Percentiles rank a stretch among this genome's conserved stretches.
phyloP scores from a whole-genome alignment of 2,888 invertebrate genomes.

The Aleiodes testaceus region DNA sequence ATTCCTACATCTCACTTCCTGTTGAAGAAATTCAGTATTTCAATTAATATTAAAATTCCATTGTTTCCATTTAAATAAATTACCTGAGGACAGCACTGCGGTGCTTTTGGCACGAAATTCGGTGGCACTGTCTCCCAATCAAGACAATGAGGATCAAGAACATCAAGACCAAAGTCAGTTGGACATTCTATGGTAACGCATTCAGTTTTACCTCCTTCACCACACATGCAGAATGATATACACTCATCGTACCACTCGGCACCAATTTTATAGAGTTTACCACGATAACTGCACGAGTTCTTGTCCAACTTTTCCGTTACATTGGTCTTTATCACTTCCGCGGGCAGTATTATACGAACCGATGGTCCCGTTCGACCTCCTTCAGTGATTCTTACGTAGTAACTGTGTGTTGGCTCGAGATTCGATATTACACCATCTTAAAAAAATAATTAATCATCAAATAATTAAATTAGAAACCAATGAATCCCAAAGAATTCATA shows the following conservation, averaged over 20 bases:
- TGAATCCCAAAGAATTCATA: slow-evolving; percentile 44
- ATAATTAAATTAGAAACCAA: no score
- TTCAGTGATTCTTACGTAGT: slow-evolving; percentile 70
- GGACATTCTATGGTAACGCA: slow-evolving; percentile 89
- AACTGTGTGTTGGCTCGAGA: slow-evolving; percentile 70
- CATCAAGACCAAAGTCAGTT: slow-evolving; percentile 88
- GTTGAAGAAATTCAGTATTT: slow-evolving; percentile 53
- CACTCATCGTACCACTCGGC: slow-evolving; percentile 83
- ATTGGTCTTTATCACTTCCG: slow-evolving; percentile 66
- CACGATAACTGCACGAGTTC: slow-evolving; percentile 63
- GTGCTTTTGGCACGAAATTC: slow-evolving; percentile 80
- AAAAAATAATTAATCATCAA: slow-evolving; percentile 17
- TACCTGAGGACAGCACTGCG: slow-evolving; percentile 84
- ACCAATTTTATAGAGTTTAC: slow-evolving; percentile 73
- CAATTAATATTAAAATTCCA: not conserved
- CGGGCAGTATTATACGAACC: slow-evolving; percentile 64
- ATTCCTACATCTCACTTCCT: slow-evolving; percentile 84
- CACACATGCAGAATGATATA: slow-evolving; percentile 85
- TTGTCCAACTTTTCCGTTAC: slow-evolving; percentile 64
- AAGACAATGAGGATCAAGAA: slow-evolving; percentile 87
- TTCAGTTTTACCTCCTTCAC: slow-evolving; percentile 77
- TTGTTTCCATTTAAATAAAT: no score
- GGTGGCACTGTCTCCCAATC: slow-evolving; percentile 89
- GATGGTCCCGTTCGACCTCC: slow-evolving; percentile 63
- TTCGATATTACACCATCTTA: slow-evolving; percentile 67